Base-by-base conservation (phyloP, 2,888 invertebrate genomes). In the Heliconius ethilla region DNA sequence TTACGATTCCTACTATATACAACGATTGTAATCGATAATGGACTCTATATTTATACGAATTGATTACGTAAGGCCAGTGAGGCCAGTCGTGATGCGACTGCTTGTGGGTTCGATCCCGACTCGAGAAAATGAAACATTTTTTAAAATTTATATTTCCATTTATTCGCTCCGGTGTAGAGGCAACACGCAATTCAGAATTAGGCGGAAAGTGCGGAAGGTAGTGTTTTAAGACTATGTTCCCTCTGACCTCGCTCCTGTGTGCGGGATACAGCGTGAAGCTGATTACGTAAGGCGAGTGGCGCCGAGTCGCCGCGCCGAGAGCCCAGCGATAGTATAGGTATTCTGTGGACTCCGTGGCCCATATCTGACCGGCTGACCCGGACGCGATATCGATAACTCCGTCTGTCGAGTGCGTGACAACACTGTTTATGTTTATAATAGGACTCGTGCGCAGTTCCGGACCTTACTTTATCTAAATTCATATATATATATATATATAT, bases 381-480 rank as follows among this genome's bases (percentile, higher is more conserved):
- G 91, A 91, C 91, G 84, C 87, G 84, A 84, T 83, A 84, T 83
- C 83, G 91, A 91, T 91, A 91, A 88, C 85, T 85, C 84, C 88
- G 90, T 89, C 90, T 89, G 88, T 83, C 83, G 83, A 80, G 82
- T 86, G 90, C 91, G 90, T 91, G 91, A 89, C 90, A 87, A 86
- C 84, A 85, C 79, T 87, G 85, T 86, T 87, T 87, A 85, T 87
- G 83, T 87, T 87, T 86, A 88, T 85, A 85, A 83, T 81, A 83
- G 82, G 81, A 82, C 85, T 84, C 85, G 85, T 85, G 85, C 85
- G 78, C 81, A 78, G 83, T 87, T 86, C 86, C 85, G 84, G 84
- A 83, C 79, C 79, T 73, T 75, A 79, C 37, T 72, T 67, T 72
- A 78, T 75, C 66, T 80, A 80, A 76, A 75, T 62, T 75, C 73